Conservation (phyloP, 2,797 vertebrate genomes). For the Sebastolobus alascanus region DNA sequence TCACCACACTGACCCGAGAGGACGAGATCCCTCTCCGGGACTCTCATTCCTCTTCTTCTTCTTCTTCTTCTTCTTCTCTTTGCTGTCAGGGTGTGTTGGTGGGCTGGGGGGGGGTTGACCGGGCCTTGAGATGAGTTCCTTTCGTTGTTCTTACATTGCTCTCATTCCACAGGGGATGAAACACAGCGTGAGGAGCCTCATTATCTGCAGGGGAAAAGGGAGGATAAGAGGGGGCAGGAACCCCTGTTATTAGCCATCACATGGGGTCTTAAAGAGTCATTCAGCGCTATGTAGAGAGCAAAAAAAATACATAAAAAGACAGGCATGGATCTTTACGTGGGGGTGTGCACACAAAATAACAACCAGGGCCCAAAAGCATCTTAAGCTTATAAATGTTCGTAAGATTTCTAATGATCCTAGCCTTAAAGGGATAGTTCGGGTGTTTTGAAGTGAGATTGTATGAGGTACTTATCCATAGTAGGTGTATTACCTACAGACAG, state of each 20-base stretch:
- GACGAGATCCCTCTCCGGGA: conserved; percentile 35
- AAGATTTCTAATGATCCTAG: background rate
- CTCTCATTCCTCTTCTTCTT: conserved; percentile 41
- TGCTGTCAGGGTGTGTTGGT: conserved; percentile 56
- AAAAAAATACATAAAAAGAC: conserved; percentile 32
- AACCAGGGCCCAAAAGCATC: background rate
- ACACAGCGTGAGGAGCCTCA: conserved; percentile 71
- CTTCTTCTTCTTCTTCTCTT: conserved; percentile 9
- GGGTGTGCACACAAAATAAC: background rate
- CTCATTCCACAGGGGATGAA: conserved; percentile 80
- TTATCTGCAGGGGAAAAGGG: conserved; percentile 76
- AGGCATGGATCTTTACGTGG: background rate
- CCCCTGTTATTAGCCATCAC: conserved; percentile 71
- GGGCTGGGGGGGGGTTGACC: conserved; percentile 18
- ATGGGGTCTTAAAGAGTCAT: conserved; percentile 67
- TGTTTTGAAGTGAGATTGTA: background rate
- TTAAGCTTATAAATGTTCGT: background rate
- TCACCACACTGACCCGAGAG: conserved; percentile 52
- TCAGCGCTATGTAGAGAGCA: conserved; percentile 45
- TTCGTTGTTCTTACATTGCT: conserved; percentile 74
- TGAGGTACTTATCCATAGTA: background rate
- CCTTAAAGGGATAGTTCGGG: background rate
- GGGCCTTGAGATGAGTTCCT: conserved; percentile 54
- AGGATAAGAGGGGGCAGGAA: conserved; percentile 63
- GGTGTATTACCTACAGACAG: too few relatives aligned